Evolutionary conservation across 2,113 vertebrate species (phyloP).

Genomic region (Apodemus sylvaticus): DNA sequence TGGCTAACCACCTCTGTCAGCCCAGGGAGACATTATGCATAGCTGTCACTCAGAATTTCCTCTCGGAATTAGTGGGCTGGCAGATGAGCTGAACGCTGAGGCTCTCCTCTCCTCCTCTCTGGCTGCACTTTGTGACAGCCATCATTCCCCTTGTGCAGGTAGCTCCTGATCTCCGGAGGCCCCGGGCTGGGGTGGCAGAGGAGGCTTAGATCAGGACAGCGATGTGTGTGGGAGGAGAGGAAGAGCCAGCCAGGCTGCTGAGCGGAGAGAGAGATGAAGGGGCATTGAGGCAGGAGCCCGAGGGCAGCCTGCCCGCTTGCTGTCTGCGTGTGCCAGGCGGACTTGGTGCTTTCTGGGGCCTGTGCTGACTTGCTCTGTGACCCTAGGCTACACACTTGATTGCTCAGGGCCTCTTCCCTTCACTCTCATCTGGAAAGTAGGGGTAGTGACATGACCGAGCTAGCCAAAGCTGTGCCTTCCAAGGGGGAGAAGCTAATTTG

Average conservation of each 20-base stretch:
- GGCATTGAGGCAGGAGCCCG: background rate
- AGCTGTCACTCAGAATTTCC: background rate
- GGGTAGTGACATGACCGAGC: background rate
- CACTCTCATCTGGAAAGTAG: slow-evolving; percentile 39
- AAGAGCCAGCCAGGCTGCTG: slow-evolving; percentile 13
- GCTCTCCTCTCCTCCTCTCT: background rate
- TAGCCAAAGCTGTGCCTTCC: background rate
- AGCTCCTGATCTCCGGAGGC: slow-evolving; percentile 59
- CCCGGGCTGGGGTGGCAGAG: slow-evolving; percentile 50
- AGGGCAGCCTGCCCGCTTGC: slow-evolving; percentile 57
- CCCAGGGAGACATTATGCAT: background rate
- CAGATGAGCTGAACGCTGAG: background rate
- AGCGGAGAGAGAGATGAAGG: slow-evolving; percentile 46
- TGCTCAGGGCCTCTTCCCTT: slow-evolving; percentile 55
- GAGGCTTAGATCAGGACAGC: slow-evolving; percentile 62
- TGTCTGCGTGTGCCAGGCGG: slow-evolving; percentile 20
- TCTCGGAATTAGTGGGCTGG: slow-evolving; percentile 19
- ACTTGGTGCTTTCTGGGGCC: slow-evolving; percentile 19
- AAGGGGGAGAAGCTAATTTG: background rate
- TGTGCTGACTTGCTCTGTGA: slow-evolving; percentile 53
- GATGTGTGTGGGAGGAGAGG: slow-evolving; percentile 28
- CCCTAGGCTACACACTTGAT: slow-evolving; percentile 70
- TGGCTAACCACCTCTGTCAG: background rate
- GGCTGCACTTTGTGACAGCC: slow-evolving; percentile 47
- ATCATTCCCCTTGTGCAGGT: slow-evolving; percentile 27